Base-by-base conservation (phyloP, 1,140 invertebrate species). In the Stratiolaelaps scimitus region DNA sequence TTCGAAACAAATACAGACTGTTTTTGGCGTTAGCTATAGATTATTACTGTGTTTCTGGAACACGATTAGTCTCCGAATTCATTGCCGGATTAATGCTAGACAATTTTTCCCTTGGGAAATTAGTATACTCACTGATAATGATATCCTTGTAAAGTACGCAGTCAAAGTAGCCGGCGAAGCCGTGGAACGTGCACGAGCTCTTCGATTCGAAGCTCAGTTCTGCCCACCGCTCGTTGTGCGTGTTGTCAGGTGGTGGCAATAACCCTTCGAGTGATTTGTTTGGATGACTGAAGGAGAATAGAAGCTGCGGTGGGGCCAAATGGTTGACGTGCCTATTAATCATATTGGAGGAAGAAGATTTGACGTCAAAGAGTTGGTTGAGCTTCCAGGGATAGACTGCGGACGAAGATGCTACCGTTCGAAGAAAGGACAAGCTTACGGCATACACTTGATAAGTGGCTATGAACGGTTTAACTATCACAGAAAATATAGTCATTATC, bases 91-190 rank as follows among this genome's bases (percentile, higher is more conserved):
- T 40, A 26, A 6, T 17, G 45, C 20, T 43, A 66, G 19, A 15
- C 28, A 44, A 44, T 19, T 67, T 5, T 26, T 47, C n/a, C 10
- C 7, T 40, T 20, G 19, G 64, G 1, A 65, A 19, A 56, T 40
- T n/a, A n/a, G n/a, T n/a, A 1, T 1, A 70, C 70, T 69, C 69
- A 69, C 92, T 95, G 10, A 98, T 78, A 43, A 77, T 84, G 46
- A 94, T 81, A 73, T 90, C 82, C 71, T 85, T 85, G 76, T 87
- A 95, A 17, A 98, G 79, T 64, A 83, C 75, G 48, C 87, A 83
- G 71, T 94, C 87, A 79, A 98, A 98, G 74, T 93, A 98, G 1
- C 94, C 94, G 64, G 85, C 87, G 76, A 98, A 90, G 6, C 92
- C 93, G 76, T 94, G 90, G 47, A 97, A 75, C 0, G 92, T 81